Conservation (phyloP, 2,797 vertebrate genomes). For the Chaunax sp. region DNA sequence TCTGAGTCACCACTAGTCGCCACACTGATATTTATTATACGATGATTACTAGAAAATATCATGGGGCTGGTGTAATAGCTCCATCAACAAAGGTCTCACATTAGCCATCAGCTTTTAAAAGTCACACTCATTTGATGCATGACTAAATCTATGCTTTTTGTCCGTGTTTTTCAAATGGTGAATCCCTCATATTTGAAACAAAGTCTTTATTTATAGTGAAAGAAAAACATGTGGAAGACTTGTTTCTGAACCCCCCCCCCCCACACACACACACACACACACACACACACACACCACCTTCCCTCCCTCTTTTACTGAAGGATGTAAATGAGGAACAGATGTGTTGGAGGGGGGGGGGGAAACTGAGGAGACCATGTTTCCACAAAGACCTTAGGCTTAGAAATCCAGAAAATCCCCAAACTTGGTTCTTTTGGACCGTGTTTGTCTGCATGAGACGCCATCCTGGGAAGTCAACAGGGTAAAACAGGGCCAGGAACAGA, state of each 20-base stretch:
- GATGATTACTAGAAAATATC: conserved; percentile 33
- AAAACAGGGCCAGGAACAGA: conserved; percentile 23
- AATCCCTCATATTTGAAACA: conserved; percentile 20
- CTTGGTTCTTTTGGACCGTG: conserved; percentile 36
- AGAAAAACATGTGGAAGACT: conserved; percentile 45
- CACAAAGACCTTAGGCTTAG: conserved; percentile 56
- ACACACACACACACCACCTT: background rate
- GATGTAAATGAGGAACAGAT: conserved; percentile 79
- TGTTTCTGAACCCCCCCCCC: conserved; percentile 25
- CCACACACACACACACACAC: conserved; percentile 2
- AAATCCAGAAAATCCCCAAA: conserved; percentile 63
- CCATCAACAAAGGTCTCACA: conserved; percentile 29
- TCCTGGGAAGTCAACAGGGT: conserved; percentile 28
- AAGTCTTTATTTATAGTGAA: conserved; percentile 38
- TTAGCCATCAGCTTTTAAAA: conserved; percentile 40
- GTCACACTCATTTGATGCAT: conserved; percentile 10
- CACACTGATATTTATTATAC: background rate
- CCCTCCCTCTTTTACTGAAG: conserved; percentile 43
- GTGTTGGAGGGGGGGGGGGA: conserved; percentile 51
- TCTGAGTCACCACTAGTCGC: no score
- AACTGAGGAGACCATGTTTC: conserved; percentile 34
- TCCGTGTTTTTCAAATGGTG: conserved; percentile 13
- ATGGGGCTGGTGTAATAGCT: conserved; percentile 19
- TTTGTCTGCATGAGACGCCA: conserved; percentile 38
- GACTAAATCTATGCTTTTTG: conserved; percentile 8